These are phyloP conservation scores for Gnathonemus echidnorhynchus DNA, from an alignment of 2,113 vertebrate species.

Conservation along the genomic window DNA sequence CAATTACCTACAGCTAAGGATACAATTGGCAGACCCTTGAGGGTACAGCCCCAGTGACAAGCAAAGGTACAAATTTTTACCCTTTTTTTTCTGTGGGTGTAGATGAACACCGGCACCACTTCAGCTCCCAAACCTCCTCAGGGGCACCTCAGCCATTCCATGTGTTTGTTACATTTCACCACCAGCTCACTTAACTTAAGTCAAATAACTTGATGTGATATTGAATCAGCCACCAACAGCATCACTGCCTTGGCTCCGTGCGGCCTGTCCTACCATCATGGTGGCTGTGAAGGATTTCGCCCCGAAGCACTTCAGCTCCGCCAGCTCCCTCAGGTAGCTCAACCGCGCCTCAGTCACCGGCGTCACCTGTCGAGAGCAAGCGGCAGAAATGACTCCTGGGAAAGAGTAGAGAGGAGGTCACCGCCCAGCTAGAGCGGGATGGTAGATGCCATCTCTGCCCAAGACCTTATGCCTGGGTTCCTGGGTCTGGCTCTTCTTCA, in stretches of 20 bases:
- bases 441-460: neutral
- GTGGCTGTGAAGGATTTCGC: conserved; percentile 90
- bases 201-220: neutral
- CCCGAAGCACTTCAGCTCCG: conserved; percentile 83
- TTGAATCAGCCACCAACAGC: neutral
- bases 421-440: neutral
- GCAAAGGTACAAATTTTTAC: too few relatives aligned
- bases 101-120: too few relatives aligned
- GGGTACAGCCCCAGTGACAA: too few relatives aligned
- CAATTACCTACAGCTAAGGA: too few relatives aligned
- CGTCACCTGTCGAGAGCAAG: conserved; percentile 46
- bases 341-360: conserved; percentile 73
- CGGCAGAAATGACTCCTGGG: neutral
- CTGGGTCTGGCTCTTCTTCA: conserved; percentile 81
- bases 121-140: neutral
- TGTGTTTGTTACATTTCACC: neutral
- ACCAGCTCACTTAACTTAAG: neutral
- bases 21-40: too few relatives aligned
- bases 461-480: conserved; percentile 82
- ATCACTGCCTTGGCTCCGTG: too few relatives aligned
- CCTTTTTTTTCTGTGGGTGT: too few relatives aligned
- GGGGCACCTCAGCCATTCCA: neutral
- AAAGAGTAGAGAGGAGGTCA: neutral
- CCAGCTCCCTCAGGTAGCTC: conserved; percentile 84
- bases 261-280: conserved; percentile 69